Base-by-base conservation (phyloP, 2,888 invertebrate genomes). In the Xylocampa areola region DNA sequence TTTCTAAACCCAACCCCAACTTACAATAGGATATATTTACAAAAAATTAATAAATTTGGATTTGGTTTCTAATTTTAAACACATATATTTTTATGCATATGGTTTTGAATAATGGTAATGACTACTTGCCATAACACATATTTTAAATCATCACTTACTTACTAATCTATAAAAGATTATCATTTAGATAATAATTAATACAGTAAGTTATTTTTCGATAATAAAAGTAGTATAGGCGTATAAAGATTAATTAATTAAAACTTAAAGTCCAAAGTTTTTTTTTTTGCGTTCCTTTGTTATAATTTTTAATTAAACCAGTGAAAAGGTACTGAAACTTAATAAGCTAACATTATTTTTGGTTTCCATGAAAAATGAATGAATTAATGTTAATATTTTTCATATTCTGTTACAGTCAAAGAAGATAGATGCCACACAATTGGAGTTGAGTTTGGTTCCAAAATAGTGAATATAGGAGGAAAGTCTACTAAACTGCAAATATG, bases 391-490 rank as follows among this genome's bases (percentile, higher is more conserved):
- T 25, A 8, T 10, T 25, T 25, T 8, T 8, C 8, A 8, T 25
- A 8, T 11, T 32, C 30, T 35, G 41, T 89, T 89, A 33, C 87
- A 97, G 97, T 97, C 85, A 97, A 97, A 92, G 96, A 96, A 84
- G 97, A 97, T 80, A 96, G 97, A 81, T 97, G 96, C 77, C 97
- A 97, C 85, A 97, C 97, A 32, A 97, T 97, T 81, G 97, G 97
- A 35, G 97, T 97, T 39, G 97, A 97, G 86, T 97, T 97, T 94
- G 97, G 97, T n/a, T 97, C 97, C 2, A 96, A 97, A 87, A 96
- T 97, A 73, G 95, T 97, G 0, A 97, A 96, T 85, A 96, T 97
- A 65, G 97, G 97, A 11, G 97, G 97, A 0, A 97, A 97, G 88
- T 96, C 96, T 4, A 97, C 97, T 1, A 97, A 97, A 85, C 88